Evolutionary conservation across 1,140 invertebrate species (phyloP).

Genomic region (Prorops nasuta): DNA sequence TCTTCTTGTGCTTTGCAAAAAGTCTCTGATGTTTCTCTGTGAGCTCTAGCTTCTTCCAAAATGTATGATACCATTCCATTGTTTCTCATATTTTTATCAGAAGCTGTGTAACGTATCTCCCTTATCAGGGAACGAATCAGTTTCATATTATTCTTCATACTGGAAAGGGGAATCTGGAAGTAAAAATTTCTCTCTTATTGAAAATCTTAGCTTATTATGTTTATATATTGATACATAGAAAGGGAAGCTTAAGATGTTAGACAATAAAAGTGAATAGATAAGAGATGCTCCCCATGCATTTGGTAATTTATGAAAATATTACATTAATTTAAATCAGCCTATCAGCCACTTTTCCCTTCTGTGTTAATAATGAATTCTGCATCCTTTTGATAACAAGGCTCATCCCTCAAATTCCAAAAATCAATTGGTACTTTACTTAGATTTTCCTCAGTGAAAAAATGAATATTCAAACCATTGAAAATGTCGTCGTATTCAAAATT

Average conservation of each 20-base stretch:
- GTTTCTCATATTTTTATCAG: conserved; percentile 57
- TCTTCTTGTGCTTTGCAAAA: conserved; percentile 79
- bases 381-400: conserved; percentile 59
- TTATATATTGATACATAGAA: neutral
- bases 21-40: conserved; percentile 75
- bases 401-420: conserved; percentile 60
- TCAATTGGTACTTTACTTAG: conserved; percentile 50
- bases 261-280: too few species aligned
- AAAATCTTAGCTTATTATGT: neutral
- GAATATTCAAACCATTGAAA: conserved; percentile 72
- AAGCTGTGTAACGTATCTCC: conserved; percentile 60
- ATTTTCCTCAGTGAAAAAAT: conserved; percentile 57
- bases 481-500: conserved; percentile 66
- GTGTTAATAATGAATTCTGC: conserved; percentile 62
- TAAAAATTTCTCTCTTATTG: neutral
- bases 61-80: conserved; percentile 66
- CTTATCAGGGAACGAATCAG: conserved; percentile 61
- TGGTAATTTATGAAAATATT: conserved; percentile 11
- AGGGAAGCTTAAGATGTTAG: too few species aligned
- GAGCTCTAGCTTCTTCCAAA: conserved; percentile 68
- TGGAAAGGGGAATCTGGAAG: neutral
- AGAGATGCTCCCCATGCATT: too few species aligned
- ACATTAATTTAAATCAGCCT: conserved; percentile 5
- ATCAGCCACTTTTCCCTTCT: conserved; percentile 10
- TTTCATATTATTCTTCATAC: conserved; percentile 54